phyloP scores from a whole-genome alignment of 2,113 vertebrate species.

The Proterorhinus semilunaris region DNA sequence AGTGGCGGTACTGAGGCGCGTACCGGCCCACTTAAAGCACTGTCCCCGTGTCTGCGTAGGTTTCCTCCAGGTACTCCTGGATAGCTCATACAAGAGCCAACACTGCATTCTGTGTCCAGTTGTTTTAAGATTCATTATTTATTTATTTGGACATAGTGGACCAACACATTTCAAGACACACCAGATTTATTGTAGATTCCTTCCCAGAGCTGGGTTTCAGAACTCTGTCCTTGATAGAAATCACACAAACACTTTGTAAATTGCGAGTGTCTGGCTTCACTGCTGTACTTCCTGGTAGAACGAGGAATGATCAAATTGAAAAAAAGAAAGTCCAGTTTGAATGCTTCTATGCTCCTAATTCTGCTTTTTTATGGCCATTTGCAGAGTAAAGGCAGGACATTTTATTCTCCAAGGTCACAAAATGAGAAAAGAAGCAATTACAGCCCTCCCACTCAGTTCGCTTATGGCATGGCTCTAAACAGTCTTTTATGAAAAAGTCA shows the following conservation, averaged over 20 bases:
- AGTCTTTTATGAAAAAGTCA: conserved; percentile 17
- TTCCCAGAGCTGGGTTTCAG: background rate
- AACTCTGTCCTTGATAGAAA: background rate
- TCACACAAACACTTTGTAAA: background rate
- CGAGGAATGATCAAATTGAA: background rate
- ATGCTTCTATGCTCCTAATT: background rate
- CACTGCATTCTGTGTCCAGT: no score
- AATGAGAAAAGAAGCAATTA: background rate
- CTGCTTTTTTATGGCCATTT: conserved; percentile 17
- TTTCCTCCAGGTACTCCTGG: no score
- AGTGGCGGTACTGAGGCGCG: no score
- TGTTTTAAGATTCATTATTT: no score
- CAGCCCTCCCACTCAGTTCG: background rate
- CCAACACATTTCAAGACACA: no score
- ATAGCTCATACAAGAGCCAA: no score
- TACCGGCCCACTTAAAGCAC: no score
- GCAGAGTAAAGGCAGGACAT: conserved; percentile 12
- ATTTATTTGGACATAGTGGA: no score
- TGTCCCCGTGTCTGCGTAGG: no score
- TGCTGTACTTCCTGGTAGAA: background rate
- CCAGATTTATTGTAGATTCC: no score
- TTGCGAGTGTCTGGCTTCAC: background rate
- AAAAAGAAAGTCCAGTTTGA: background rate
- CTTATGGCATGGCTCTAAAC: background rate
- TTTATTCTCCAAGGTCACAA: conserved; percentile 7